A percentile compares a stretch with the other conserved stretches of the same genome.
phyloP scores from a whole-genome alignment of 2,888 invertebrate genomes.

The Aspidiotus rigidus region DNA sequence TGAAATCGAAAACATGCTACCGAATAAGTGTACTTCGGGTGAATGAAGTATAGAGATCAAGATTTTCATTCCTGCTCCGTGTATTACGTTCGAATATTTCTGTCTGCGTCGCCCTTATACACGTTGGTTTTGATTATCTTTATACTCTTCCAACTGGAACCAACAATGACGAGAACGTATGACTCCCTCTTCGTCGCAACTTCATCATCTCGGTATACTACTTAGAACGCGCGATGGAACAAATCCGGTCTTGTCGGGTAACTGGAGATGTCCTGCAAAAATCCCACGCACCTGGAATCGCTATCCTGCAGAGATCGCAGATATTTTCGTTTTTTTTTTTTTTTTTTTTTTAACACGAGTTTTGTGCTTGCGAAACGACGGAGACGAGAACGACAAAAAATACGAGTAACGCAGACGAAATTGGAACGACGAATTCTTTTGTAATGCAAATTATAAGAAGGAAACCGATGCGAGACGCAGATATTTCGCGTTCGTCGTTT shows the following conservation, averaged over 20 bases:
- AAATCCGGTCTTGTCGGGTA: conserved; percentile 32
- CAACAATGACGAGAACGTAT: too few relatives aligned
- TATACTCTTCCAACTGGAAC: too few relatives aligned
- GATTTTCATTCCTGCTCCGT: too few relatives aligned
- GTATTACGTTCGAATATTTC: too few relatives aligned
- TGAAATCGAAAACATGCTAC: too few relatives aligned
- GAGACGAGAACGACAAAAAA: background rate
- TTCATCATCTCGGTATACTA: too few relatives aligned
- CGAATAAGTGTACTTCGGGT: too few relatives aligned
- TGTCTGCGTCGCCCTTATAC: too few relatives aligned
- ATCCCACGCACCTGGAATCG: conserved; percentile 32
- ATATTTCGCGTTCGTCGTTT: too few relatives aligned
- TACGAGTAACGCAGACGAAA: background rate
- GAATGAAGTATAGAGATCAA: too few relatives aligned
- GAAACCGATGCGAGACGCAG: conserved; percentile 18
- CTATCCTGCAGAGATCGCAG: conserved; percentile 32
- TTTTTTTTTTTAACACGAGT: background rate
- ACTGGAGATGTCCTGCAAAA: conserved; percentile 32
- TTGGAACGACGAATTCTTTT: conserved; percentile 32
- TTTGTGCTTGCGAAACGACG: background rate
- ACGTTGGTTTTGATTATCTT: too few relatives aligned
- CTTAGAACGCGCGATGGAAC: conserved; percentile 13
- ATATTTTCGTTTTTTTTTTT: conserved; percentile 25
- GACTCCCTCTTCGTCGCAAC: too few relatives aligned
- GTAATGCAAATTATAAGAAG: conserved; percentile 32